These are phyloP conservation scores for Philereme transversata DNA, from an alignment of 2,888 invertebrate species.

Conservation along the genomic window DNA sequence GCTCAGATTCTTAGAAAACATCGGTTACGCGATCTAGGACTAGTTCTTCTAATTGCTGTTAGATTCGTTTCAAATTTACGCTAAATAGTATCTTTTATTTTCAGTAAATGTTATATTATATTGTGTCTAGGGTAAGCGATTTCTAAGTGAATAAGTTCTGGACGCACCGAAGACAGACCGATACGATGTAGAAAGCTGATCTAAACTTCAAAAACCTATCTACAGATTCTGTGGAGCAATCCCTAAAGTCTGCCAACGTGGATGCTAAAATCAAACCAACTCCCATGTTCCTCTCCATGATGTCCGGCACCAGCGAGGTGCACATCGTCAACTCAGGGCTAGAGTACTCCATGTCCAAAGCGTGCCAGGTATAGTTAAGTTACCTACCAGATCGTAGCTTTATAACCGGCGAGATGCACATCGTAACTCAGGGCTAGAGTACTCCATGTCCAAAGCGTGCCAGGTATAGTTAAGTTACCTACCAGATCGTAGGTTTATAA, in stretches of 20 bases:
- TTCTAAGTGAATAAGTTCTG: no score
- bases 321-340: conserved; percentile 94
- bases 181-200: no score
- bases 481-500: no score
- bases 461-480: no score
- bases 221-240: conserved; percentile 83
- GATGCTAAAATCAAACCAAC: conserved; percentile 84
- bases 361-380: conserved; percentile 73
- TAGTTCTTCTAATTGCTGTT: no score
- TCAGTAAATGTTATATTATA: no score
- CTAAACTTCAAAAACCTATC: not conserved
- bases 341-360: conserved; percentile 92
- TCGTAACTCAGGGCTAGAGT: not conserved
- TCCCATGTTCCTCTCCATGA: conserved; percentile 87
- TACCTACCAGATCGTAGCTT: not conserved
- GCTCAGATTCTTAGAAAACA: no score
- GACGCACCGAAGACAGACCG: no score
- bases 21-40: no score
- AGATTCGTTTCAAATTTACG: no score
- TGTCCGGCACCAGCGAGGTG: conserved; percentile 91
- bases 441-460: not conserved
- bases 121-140: no score
- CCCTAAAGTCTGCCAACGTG: conserved; percentile 76
- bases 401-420: not conserved
- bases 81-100: no score